Conservation (phyloP, 2,888 invertebrate genomes). For the Blomia tropicalis region DNA sequence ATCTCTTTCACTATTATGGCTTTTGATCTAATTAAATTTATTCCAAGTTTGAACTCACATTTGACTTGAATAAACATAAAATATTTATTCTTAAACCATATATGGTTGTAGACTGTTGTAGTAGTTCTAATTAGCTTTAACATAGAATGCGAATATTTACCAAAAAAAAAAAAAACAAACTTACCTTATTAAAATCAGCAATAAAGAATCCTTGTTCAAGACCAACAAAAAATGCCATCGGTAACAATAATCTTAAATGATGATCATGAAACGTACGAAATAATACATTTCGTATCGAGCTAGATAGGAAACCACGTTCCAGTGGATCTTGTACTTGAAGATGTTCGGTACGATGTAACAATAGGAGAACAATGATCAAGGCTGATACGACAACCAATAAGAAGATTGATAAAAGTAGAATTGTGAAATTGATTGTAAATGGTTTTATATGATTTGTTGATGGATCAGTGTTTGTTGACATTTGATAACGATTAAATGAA, state of each 20-base stretch:
- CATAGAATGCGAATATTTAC: too few relatives aligned
- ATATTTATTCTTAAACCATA: too few relatives aligned
- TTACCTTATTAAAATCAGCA: slow-evolving; percentile 30
- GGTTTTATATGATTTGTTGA: not conserved
- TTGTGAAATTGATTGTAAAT: not conserved
- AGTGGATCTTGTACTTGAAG: slow-evolving; percentile 28
- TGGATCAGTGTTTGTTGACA: too few relatives aligned
- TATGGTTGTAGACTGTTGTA: too few relatives aligned
- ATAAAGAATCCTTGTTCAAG: slow-evolving; percentile 29
- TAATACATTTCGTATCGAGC: slow-evolving; percentile 26
- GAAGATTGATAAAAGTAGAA: not conserved
- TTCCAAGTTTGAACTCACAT: too few relatives aligned
- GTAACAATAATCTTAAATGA: slow-evolving; percentile 27
- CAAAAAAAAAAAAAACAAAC: too few relatives aligned
- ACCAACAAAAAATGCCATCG: slow-evolving; percentile 29
- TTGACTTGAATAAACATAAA: too few relatives aligned
- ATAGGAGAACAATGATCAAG: not conserved
- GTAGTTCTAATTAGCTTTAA: too few relatives aligned
- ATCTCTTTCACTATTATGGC: too few relatives aligned
- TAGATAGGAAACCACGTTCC: slow-evolving; percentile 26
- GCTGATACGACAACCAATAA: not conserved
- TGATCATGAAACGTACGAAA: slow-evolving; percentile 24
- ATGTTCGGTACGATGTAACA: slow-evolving; percentile 28
- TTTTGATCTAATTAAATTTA: too few relatives aligned
- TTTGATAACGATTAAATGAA: not conserved